Evolutionary conservation across 2,888 invertebrate species (phyloP), one percentile per base, ranked within the genome.

Genomic region (Drosophila picticornis): DNA sequence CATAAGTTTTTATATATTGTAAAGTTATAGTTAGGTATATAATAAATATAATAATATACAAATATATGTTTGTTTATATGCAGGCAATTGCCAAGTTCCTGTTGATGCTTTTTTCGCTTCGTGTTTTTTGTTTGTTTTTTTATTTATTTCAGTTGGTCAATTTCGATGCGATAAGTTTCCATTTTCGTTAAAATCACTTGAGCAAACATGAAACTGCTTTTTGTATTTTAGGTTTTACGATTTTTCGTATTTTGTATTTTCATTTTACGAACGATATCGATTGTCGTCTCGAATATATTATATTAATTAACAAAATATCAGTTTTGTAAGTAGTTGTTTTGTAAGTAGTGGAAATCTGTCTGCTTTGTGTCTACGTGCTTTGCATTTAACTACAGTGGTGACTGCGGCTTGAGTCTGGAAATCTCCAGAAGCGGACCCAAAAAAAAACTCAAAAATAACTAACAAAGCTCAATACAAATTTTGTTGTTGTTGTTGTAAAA

Each of bases 41-140:
- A 77, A 81, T 84, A 82, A 84, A 72, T 88, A 86, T 80, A 77
- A 83, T 53, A 55, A 55, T 84, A 61, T 79, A 72, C 59, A 76
- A 48, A 58, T 65, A 46, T 36, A 19, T 36, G 53, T 55, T 27
- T 55, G 36, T 51, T 50, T 38, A 64, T 65, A 52, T 62, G 68
- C 55, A 63, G 52, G 73, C 79, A 65, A 60, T 56, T 69, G 38
- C 38, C 38, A 57, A 64, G 36, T 43, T 55, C 29, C 43, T 31
- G 43, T 53, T 46, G 22, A 59, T 40, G 13, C 36, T 53, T 29
- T 46, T 25, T 38, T 63, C 13, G 57, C n/a, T 62, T 31, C 19
- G 19, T 31, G 4, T 4, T 16, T 22, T 51, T 32, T 31, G 7
- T 58, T 31, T 25, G 11, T 34, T 52, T 19, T 19, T 55, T 19